These are phyloP conservation scores for Bradysia coprophila DNA, from an alignment of 1,140 invertebrate genomes.

Conservation along the genomic window DNA sequence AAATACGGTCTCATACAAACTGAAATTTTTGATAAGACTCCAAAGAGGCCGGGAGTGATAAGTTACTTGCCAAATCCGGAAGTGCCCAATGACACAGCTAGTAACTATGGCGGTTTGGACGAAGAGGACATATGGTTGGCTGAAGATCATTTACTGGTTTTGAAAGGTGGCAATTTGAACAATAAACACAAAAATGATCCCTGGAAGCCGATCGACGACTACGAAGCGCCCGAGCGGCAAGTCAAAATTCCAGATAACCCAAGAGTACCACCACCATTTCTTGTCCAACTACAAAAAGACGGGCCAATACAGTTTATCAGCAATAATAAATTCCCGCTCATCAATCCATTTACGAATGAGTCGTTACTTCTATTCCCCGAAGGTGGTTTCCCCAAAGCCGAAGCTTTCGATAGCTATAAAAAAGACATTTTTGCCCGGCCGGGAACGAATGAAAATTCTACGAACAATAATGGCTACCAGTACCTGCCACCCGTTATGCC, in stretches of 20 bases:
- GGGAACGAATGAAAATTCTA: slow-evolving; percentile 16
- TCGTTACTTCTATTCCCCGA: slow-evolving; percentile 11
- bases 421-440: slow-evolving; percentile 20
- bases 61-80: slow-evolving; percentile 61
- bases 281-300: slow-evolving; percentile 58
- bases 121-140: slow-evolving; percentile 76
- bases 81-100: slow-evolving; percentile 53
- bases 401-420: slow-evolving; percentile 10
- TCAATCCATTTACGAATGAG: slow-evolving; percentile 12
- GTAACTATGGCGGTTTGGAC: slow-evolving; percentile 61
- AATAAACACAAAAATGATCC: slow-evolving; percentile 22
- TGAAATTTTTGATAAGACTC: slow-evolving; percentile 48
- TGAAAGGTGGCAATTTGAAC: slow-evolving; percentile 46
- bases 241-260: slow-evolving; percentile 56
- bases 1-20: slow-evolving; percentile 78
- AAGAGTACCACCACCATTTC: slow-evolving; percentile 72
- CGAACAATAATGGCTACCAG: slow-evolving; percentile 11
- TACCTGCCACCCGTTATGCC: slow-evolving; percentile 18
- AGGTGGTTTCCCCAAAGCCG: slow-evolving; percentile 8
- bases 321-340: slow-evolving; percentile 23
- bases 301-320: slow-evolving; percentile 38
- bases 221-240: slow-evolving; percentile 56
- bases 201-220: slow-evolving; percentile 68
- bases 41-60: slow-evolving; percentile 56
- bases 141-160: slow-evolving; percentile 68